Evolutionary conservation across 2,888 invertebrate species (phyloP), one percentile per base, ranked within the genome.

Genomic region (Caenorhabditis plicata): DNA sequence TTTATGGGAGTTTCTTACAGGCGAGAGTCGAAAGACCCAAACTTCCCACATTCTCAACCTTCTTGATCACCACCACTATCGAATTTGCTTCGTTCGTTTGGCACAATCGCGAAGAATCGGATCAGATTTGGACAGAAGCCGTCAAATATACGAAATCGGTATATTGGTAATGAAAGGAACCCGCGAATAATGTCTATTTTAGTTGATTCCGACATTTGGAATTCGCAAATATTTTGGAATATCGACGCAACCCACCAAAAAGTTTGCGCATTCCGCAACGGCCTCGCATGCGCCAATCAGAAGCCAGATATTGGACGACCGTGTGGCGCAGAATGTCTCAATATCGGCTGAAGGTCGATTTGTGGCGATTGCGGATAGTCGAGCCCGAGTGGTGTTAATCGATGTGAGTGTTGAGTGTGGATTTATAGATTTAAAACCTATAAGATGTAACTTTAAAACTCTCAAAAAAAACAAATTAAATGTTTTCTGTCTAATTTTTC

Each of bases 331-430:
- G 19, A 51, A n/a, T 25, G 61, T 61, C 1, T 43, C 44, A 4
- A 45, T 40, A 33, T 52, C 52, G 7, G 56, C 56, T 0, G 48
- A 55, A 29, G 38, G 58, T 20, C 38, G 43, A 19, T 55, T 31
- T 48, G 33, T 54, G 17, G 40, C 62, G 31, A 32, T 58, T 44
- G 23, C 64, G 64, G 51, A 62, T 72, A 20, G 75, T 69, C 4
- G 91, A 77, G 94, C 94, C 23, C 86, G 96, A 52, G 89, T 96
- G 0, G 87, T 89, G 36, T 84, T 98, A 15, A 83, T 96, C 27
- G 93, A 96, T 82, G 87, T 90, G 15, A 31, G 64, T 44, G 40
- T n/a, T n/a, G n/a, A n/a, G n/a, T n/a, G n/a, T n/a, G n/a, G n/a
- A n/a, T n/a, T n/a, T n/a, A n/a, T n/a, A n/a, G n/a, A n/a, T n/a